Evolutionary conservation across 2,888 invertebrate genomes (phyloP).

Genomic region (Stegophylla sp.): DNA sequence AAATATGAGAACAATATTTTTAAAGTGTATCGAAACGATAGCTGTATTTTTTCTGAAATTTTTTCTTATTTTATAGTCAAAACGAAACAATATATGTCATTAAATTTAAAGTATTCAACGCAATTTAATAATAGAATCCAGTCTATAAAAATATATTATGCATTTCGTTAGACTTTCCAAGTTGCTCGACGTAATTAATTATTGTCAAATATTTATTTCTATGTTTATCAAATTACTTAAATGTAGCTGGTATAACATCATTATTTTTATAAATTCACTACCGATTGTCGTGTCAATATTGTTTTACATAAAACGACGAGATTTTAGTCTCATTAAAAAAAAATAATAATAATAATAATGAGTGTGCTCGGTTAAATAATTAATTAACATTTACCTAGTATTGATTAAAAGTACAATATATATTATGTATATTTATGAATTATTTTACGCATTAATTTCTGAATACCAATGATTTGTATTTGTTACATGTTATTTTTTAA

Average conservation of each 20-base stretch:
- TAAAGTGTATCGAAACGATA: conserved; percentile 3
- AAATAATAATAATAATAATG: background rate
- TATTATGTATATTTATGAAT: too few species aligned
- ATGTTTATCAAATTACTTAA: background rate
- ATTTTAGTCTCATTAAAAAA: background rate
- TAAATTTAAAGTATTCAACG: conserved; percentile 16
- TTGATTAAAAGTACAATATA: background rate
- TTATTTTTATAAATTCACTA: background rate
- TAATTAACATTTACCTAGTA: background rate
- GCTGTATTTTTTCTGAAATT: background rate
- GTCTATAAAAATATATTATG: too few species aligned
- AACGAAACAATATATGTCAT: conserved; percentile 4
- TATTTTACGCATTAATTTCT: background rate
- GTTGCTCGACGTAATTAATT: too few species aligned
- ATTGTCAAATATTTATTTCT: background rate
- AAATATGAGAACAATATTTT: conserved; percentile 4
- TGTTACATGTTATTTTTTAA: too few species aligned
- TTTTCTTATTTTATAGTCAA: conserved; percentile 11
- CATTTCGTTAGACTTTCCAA: too few species aligned
- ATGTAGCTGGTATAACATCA: background rate
- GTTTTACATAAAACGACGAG: background rate
- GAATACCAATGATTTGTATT: too few species aligned
- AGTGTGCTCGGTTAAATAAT: background rate
- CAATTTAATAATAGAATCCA: too few species aligned
- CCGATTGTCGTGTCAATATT: background rate